These are phyloP conservation scores for Aphidius colemani DNA, from an alignment of 2,888 invertebrate genomes.

Conservation along the genomic window DNA sequence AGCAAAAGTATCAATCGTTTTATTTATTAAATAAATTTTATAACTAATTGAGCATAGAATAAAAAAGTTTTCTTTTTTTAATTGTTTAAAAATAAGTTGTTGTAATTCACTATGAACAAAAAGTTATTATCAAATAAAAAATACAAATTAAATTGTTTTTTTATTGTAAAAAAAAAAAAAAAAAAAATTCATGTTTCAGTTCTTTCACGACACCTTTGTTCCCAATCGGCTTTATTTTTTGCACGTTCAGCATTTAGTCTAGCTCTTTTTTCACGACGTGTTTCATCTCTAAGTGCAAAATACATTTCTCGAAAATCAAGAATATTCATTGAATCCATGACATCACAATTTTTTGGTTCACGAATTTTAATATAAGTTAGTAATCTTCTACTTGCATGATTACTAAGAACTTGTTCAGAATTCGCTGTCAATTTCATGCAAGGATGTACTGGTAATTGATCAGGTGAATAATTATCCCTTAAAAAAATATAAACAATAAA, in stretches of 20 bases:
- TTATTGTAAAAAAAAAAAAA: slow-evolving; percentile 27
- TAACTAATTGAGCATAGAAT: too few species aligned
- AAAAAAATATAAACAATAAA: not conserved
- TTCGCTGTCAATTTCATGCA: slow-evolving; percentile 78
- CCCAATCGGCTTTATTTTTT: slow-evolving; percentile 48
- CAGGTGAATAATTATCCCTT: slow-evolving; percentile 74
- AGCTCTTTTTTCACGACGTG: slow-evolving; percentile 67
- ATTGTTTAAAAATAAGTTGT: not conserved
- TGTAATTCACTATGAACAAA: slow-evolving; percentile 11
- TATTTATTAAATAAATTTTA: too few species aligned
- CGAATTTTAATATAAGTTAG: slow-evolving; percentile 82
- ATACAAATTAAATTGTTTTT: slow-evolving; percentile 33
- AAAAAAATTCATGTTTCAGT: slow-evolving; percentile 40
- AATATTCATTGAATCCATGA: slow-evolving; percentile 49
- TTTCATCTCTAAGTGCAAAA: slow-evolving; percentile 71
- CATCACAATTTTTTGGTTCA: slow-evolving; percentile 60
- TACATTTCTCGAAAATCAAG: slow-evolving; percentile 71
- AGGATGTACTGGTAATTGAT: slow-evolving; percentile 79
- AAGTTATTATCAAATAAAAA: slow-evolving; percentile 17
- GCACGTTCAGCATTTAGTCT: slow-evolving; percentile 61
- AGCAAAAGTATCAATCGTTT: too few species aligned
- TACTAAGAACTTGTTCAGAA: slow-evolving; percentile 87
- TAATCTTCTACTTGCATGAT: slow-evolving; percentile 78
- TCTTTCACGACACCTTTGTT: slow-evolving; percentile 40
- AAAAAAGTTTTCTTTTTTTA: too few species aligned